Conservation (phyloP, 2,113 vertebrate species). For the Accipiter virgatus region DNA sequence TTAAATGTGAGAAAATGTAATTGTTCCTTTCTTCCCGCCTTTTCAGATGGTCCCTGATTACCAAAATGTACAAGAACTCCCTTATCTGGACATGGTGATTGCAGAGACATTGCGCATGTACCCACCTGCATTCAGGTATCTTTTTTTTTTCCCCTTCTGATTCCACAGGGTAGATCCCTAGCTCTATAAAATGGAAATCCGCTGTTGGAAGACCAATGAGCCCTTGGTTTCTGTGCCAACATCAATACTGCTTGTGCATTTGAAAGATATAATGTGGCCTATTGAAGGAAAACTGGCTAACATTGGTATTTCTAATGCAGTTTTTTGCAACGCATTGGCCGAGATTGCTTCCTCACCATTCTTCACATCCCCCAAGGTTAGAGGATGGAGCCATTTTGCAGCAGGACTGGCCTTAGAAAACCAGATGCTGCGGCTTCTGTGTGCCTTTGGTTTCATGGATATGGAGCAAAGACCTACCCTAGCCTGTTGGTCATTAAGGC, state of each 20-base stretch:
- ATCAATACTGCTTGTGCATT: background rate
- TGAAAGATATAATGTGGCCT: background rate
- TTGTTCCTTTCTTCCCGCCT: constrained; percentile 8
- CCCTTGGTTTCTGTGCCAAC: background rate
- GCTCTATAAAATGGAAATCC: background rate
- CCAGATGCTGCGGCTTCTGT: background rate
- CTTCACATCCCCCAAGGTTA: background rate
- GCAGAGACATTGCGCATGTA: constrained; percentile 89
- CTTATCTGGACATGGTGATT: constrained; percentile 93
- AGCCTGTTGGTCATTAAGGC: background rate
- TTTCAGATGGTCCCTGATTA: constrained; percentile 79
- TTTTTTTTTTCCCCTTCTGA: background rate
- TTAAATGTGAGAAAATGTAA: constrained; percentile 13
- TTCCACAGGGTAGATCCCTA: background rate
- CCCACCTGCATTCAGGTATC: constrained; percentile 91
- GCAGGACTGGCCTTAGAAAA: background rate
- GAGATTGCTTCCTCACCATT: background rate
- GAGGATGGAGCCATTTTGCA: background rate
- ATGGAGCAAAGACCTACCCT: background rate
- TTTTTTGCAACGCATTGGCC: background rate
- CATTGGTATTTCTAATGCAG: background rate
- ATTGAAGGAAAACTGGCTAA: background rate
- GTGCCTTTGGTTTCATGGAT: rapidly evolving
- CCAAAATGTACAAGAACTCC: constrained; percentile 83
- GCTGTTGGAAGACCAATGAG: background rate